Evolutionary conservation across 2,888 invertebrate species (phyloP).

Genomic region (Eumerus sabulonum): DNA sequence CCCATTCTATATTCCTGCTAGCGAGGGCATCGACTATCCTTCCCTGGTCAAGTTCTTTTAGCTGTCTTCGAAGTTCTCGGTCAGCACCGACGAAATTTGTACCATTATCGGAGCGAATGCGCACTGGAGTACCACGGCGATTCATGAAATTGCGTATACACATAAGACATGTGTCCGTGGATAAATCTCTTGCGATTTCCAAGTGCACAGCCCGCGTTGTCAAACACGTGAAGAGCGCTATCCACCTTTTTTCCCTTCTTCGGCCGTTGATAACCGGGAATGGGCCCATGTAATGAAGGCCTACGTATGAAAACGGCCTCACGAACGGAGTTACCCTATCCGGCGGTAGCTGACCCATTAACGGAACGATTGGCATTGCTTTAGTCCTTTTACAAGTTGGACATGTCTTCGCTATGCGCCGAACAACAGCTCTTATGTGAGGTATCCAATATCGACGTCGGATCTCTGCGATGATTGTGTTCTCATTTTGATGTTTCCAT

Average conservation of each 20-base stretch:
- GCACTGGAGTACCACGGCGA: constrained; percentile 36
- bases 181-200: too few relatives aligned
- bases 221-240: too few relatives aligned
- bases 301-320: too few relatives aligned
- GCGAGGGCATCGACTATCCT: too few relatives aligned
- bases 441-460: not conserved
- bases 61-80: too few relatives aligned
- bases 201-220: too few relatives aligned
- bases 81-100: too few relatives aligned
- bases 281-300: too few relatives aligned
- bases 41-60: too few relatives aligned
- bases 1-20: constrained; percentile 5
- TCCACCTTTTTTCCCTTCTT: constrained; percentile 27
- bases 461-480: not conserved
- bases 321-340: constrained; percentile 15
- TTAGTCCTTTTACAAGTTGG: not conserved
- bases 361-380: constrained; percentile 18
- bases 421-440: not conserved
- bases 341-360: constrained; percentile 43
- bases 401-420: not conserved
- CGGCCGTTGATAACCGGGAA: constrained; percentile 33
- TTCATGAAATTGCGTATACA: too few relatives aligned
- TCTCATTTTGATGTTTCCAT: not conserved
- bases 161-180: too few relatives aligned
- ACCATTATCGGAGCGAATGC: too few relatives aligned